phyloP scores from a whole-genome alignment of 2,113 vertebrate genomes.

The Corynorhinus townsendii region DNA sequence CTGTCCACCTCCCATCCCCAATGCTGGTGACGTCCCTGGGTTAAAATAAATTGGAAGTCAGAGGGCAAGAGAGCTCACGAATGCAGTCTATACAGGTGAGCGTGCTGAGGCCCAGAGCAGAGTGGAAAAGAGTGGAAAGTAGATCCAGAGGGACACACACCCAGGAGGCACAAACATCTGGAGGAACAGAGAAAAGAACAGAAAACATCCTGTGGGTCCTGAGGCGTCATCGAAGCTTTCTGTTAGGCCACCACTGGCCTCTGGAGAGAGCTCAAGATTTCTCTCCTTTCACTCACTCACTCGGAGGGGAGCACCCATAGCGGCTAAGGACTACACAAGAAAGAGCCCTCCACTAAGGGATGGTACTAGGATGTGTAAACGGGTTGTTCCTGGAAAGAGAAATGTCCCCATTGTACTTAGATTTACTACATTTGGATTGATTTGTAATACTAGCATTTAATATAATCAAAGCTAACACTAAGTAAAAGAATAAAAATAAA shows the following conservation, averaged over 20 bases:
- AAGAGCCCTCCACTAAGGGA: neutral
- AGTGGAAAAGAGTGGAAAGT: neutral
- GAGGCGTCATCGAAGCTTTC: neutral
- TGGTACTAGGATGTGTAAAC: neutral
- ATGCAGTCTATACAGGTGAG: neutral
- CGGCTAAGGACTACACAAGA: accelerated
- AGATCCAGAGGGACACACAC: neutral
- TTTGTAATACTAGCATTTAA: neutral
- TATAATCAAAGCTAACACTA: neutral
- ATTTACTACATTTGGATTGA: neutral
- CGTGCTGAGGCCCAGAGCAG: neutral
- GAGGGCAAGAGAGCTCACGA: neutral
- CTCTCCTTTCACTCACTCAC: neutral
- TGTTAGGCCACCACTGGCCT: neutral
- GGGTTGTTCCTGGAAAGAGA: neutral
- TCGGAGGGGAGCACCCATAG: accelerated
- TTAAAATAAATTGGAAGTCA: neutral
- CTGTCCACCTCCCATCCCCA: neutral
- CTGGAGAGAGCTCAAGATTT: slow-evolving; percentile 63
- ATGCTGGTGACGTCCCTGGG: neutral
- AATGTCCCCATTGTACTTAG: neutral
- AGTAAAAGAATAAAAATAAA: neutral
- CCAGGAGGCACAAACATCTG: neutral
- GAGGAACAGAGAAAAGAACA: neutral
- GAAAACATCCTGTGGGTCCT: neutral